phyloP scores from a whole-genome alignment of 2,888 invertebrate genomes.

The Plusia festucae region DNA sequence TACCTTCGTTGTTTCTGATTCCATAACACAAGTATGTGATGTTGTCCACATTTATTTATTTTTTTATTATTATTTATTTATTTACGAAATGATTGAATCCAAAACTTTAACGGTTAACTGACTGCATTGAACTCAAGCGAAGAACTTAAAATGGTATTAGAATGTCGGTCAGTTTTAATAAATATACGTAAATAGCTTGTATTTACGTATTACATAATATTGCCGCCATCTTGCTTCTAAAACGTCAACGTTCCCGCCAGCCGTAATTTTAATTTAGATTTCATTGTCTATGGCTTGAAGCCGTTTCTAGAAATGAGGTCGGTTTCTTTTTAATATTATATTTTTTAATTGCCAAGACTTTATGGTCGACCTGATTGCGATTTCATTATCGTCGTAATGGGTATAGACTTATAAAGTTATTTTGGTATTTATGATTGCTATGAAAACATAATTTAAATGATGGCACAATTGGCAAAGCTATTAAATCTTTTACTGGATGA shows the following conservation, averaged over 20 bases:
- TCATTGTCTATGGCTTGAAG: constrained; percentile 59
- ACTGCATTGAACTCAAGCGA: background rate
- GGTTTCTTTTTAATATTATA: constrained; percentile 43
- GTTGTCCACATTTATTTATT: too few species aligned
- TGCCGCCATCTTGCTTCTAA: constrained; percentile 51
- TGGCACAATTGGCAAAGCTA: background rate
- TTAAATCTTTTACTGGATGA: background rate
- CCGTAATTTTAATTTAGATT: constrained; percentile 58
- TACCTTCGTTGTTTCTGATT: too few species aligned
- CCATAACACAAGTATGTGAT: too few species aligned
- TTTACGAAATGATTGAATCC: too few species aligned
- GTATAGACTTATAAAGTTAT: constrained; percentile 29
- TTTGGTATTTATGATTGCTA: background rate
- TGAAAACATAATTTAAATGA: background rate
- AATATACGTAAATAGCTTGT: too few species aligned
- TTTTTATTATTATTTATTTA: too few species aligned
- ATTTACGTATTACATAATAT: constrained; percentile 32
- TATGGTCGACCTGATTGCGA: constrained; percentile 58
- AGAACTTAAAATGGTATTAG: background rate
- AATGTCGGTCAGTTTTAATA: too few species aligned
- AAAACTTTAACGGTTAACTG: too few species aligned
- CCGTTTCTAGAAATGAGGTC: constrained; percentile 53
- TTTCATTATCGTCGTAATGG: constrained; percentile 44
- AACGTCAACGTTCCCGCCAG: constrained; percentile 57
- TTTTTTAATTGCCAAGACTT: constrained; percentile 46